Base-by-base conservation (phyloP, 2,113 vertebrate species). In the Cottus gobio region DNA sequence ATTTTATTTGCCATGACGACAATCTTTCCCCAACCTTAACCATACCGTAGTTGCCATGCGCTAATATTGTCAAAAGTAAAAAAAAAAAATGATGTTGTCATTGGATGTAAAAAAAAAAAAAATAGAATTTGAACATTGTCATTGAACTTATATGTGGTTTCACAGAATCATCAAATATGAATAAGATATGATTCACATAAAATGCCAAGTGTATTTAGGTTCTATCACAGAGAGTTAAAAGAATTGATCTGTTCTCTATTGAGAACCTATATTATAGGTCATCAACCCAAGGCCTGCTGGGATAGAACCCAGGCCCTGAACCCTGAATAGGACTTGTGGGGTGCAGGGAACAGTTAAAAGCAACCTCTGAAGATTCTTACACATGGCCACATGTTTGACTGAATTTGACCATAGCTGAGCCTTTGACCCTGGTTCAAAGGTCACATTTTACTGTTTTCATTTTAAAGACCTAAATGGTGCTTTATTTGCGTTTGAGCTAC, bases 1-100 rank as follows among this genome's bases (percentile, higher is more conserved):
- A 37, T 48, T 34, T 18, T 44, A 44, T 52, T 79, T 66, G 36
- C 50, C 44, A 80, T 61, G 62, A 71, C 0, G 37, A 86, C 64
- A 81, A 70, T 78, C 79, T 44, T 30, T 54, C 24, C 34, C 5
- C 18, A 28, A 44, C 18, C 36, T 22, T 5, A 62, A 57, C 7
- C 20, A 52, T 28, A 20, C 20, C 1, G 2, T 57, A 44, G 36
- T 26, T 46, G 9, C 26, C 67, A 68, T 37, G 39, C 1, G 7
- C 15, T 7, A 8, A 62, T 24, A 22, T 8, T 54, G 46, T 24
- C 26, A 42, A 57, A 28, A 60, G 5, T 67, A 24, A 76, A 42
- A 57, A 7, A 18, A 8, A 1, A 0, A 42, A 30, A 28, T n/a
- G n/a, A n/a, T n/a, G 7, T 71, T 64, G 5, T 16, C 42, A 50